These are phyloP conservation scores for Sakesphorus luctuosus DNA, from an alignment of 2,113 vertebrate genomes.

Conservation along the genomic window DNA sequence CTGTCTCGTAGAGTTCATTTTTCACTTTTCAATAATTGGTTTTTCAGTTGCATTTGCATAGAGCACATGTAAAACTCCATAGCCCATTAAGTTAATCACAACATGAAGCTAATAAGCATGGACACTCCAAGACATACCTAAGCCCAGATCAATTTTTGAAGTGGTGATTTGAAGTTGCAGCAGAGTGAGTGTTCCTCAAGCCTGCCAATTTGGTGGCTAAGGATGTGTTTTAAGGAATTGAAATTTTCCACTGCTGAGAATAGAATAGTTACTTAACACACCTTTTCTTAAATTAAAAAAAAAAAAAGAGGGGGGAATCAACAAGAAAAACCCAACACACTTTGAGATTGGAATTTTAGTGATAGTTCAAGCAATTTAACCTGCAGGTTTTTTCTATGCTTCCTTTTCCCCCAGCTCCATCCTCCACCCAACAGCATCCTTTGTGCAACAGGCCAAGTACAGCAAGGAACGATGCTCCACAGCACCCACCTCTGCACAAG, in stretches of 20 bases:
- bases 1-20: slow-evolving; percentile 78
- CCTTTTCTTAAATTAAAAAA: not conserved
- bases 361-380: not conserved
- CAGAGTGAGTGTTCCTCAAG: slow-evolving; percentile 7
- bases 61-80: slow-evolving; percentile 74
- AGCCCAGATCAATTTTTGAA: slow-evolving; percentile 67
- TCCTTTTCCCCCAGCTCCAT: not conserved
- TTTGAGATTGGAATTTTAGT: not conserved
- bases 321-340: not conserved
- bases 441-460: not conserved
- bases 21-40: slow-evolving; percentile 77
- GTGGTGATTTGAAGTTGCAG: slow-evolving; percentile 58
- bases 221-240: slow-evolving; percentile 10
- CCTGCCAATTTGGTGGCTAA: slow-evolving; percentile 35
- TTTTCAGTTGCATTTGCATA: slow-evolving; percentile 74
- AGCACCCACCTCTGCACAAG: not conserved
- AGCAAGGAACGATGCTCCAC: not conserved
- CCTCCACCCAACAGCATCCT: not conserved
- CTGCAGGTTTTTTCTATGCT: not conserved
- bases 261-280: not conserved
- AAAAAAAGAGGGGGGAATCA: not conserved
- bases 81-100: slow-evolving; percentile 78
- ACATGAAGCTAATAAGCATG: slow-evolving; percentile 70
- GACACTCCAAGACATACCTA: slow-evolving; percentile 62
- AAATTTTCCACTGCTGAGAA: slow-evolving; percentile 29